These are phyloP conservation scores for Rhyzopertha dominica DNA, from an alignment of 1,140 invertebrate genomes.

Conservation along the genomic window DNA sequence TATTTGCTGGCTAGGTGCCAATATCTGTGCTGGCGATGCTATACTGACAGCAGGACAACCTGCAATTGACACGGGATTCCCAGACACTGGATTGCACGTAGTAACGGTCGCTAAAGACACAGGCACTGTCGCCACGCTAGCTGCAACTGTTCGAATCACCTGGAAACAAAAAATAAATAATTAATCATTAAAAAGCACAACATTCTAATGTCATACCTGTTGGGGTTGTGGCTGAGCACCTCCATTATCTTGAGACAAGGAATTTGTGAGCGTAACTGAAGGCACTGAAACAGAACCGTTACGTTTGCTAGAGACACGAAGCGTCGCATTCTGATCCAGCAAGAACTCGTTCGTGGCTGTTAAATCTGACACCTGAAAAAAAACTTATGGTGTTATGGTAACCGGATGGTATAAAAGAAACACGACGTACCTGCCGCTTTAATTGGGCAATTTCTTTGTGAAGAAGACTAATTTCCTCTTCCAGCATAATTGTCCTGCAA, in stretches of 20 bases:
- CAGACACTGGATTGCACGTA: constrained; percentile 40
- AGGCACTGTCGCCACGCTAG: constrained; percentile 59
- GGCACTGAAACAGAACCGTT: constrained; percentile 53
- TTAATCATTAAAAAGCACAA: constrained; percentile 14
- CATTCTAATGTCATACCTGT: constrained; percentile 49
- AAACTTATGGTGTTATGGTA: background rate
- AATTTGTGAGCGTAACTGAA: constrained; percentile 54
- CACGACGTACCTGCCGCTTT: constrained; percentile 56
- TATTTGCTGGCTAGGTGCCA: constrained; percentile 45
- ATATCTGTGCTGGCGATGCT: constrained; percentile 49
- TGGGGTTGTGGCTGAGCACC: constrained; percentile 48
- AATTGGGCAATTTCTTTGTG: constrained; percentile 69
- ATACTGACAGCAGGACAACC: constrained; percentile 59
- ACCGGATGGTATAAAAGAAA: background rate
- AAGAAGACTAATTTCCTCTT: constrained; percentile 69
- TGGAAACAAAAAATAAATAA: constrained; percentile 36
- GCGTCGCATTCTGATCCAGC: constrained; percentile 73
- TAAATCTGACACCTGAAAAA: constrained; percentile 51
- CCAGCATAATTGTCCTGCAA: constrained; percentile 54
- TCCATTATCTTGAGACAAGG: constrained; percentile 43
- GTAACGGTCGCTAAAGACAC: constrained; percentile 56
- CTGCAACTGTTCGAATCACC: constrained; percentile 55
- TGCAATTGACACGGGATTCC: constrained; percentile 51
- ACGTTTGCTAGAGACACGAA: constrained; percentile 60
- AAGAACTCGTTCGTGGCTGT: constrained; percentile 79